phyloP scores from a whole-genome alignment of 2,888 invertebrate species.

The Phorcus lineatus region DNA sequence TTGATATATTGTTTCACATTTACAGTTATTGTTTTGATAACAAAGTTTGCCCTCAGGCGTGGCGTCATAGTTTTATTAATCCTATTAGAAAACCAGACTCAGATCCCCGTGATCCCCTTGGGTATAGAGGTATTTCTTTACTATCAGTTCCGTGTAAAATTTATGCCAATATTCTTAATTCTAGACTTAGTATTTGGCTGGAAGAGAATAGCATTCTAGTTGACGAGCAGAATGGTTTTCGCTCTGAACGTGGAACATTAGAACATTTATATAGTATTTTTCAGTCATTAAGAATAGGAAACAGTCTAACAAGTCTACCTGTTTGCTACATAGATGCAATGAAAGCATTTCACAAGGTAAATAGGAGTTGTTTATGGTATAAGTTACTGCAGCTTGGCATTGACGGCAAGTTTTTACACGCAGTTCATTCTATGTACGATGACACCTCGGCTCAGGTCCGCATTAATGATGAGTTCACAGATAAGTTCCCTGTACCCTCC shows the following conservation, averaged over 20 bases:
- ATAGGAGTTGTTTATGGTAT: conserved; percentile 28
- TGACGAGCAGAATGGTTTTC: conserved; percentile 38
- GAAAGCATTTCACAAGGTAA: conserved; percentile 35
- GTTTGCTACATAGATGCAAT: conserved; percentile 27
- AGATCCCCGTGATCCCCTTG: conserved; percentile 21
- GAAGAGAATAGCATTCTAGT: conserved; percentile 18
- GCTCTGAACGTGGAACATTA: conserved; percentile 24
- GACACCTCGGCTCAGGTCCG: too few relatives aligned
- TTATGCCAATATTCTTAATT: conserved; percentile 27
- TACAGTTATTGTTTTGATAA: conserved; percentile 19
- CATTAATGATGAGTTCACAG: too few relatives aligned
- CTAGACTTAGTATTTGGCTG: conserved; percentile 9
- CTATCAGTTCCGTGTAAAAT: not conserved
- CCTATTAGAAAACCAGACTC: conserved; percentile 7
- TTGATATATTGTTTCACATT: too few relatives aligned
- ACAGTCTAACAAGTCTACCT: conserved; percentile 8
- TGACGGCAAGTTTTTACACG: conserved; percentile 30
- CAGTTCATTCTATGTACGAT: conserved; percentile 31
- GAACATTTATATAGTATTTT: conserved; percentile 29
- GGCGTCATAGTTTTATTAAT: conserved; percentile 16
- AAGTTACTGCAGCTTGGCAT: conserved; percentile 19
- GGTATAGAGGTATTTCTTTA: conserved; percentile 29
- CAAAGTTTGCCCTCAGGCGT: not conserved
- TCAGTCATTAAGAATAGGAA: conserved; percentile 29
- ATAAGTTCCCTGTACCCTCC: too few relatives aligned